Evolutionary conservation across 2,888 invertebrate species (phyloP).

Genomic region (Gastrophysa polygoni): DNA sequence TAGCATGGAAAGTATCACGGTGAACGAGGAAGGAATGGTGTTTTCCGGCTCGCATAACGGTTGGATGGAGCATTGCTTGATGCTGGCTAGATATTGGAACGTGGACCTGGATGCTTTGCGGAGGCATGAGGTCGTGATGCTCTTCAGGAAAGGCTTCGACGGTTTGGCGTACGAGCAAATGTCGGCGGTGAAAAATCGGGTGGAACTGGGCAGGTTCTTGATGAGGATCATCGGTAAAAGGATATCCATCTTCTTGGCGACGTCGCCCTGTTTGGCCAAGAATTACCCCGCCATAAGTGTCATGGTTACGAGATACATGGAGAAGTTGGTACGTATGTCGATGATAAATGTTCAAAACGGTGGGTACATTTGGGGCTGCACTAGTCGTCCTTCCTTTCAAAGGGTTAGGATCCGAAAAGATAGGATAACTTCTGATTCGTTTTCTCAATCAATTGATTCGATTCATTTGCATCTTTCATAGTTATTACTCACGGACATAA

Average conservation of each 20-base stretch:
- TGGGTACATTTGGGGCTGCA: too few relatives aligned
- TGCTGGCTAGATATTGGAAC: conserved; percentile 64
- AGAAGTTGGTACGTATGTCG: conserved; percentile 64
- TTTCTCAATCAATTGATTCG: too few relatives aligned
- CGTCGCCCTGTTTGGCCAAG: conserved; percentile 65
- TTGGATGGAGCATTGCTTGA: conserved; percentile 76
- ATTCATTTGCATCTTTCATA: too few relatives aligned
- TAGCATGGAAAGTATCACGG: conserved; percentile 75
- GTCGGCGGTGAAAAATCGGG: conserved; percentile 70
- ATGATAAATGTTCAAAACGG: background rate
- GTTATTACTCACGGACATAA: too few relatives aligned
- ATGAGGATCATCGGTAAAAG: conserved; percentile 83
- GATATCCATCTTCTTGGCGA: conserved; percentile 69
- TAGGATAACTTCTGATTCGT: too few relatives aligned
- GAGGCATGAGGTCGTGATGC: conserved; percentile 64
- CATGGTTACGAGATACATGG: conserved; percentile 76
- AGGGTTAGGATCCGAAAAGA: too few relatives aligned
- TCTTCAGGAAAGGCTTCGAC: conserved; percentile 70
- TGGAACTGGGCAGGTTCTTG: conserved; percentile 72
- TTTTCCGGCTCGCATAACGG: conserved; percentile 60
- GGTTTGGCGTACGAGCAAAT: conserved; percentile 67
- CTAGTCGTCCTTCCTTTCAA: too few relatives aligned
- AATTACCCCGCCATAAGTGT: conserved; percentile 81
- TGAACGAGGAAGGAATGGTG: conserved; percentile 61
- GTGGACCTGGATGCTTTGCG: conserved; percentile 75